Conservation (phyloP, 1,140 invertebrate species). For the Cryptotermes secundus region DNA sequence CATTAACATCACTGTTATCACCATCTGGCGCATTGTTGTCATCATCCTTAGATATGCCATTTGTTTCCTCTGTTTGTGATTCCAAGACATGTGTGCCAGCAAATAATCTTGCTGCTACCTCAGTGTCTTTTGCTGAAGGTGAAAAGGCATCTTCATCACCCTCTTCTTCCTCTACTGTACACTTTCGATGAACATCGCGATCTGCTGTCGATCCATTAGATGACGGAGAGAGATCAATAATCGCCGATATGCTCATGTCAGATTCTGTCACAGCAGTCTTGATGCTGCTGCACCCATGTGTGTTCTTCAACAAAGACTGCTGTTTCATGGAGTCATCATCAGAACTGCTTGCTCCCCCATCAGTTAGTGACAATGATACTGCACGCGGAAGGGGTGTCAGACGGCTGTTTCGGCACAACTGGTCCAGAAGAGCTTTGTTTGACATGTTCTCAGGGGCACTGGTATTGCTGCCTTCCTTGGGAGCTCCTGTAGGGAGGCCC, state of each 20-base stretch:
- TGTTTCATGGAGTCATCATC: constrained; percentile 29
- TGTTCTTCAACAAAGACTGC: not conserved
- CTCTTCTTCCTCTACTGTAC: not conserved
- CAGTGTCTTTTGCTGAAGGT: constrained; percentile 5
- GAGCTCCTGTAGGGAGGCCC: constrained; percentile 51
- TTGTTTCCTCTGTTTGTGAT: constrained; percentile 6
- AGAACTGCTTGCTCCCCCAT: constrained; percentile 21
- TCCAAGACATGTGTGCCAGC: not conserved
- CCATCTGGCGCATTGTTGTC: not conserved
- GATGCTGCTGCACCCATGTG: not conserved
- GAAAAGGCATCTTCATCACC: not conserved
- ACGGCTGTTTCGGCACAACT: constrained; percentile 55
- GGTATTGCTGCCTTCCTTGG: constrained; percentile 43
- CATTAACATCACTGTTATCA: not conserved
- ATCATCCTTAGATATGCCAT: constrained; percentile 8
- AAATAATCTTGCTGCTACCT: not conserved
- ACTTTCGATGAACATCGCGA: not conserved
- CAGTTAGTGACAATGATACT: not conserved
- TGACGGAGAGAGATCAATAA: constrained; percentile 26
- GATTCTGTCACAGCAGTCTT: constrained; percentile 18
- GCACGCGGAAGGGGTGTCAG: constrained; percentile 26
- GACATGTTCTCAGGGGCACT: constrained; percentile 52
- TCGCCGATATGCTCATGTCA: not conserved
- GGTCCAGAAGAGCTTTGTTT: constrained; percentile 61
- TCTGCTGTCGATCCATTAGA: constrained; percentile 13